phyloP scores from a whole-genome alignment of 2,113 vertebrate genomes.

The Microtus richardsoni region DNA sequence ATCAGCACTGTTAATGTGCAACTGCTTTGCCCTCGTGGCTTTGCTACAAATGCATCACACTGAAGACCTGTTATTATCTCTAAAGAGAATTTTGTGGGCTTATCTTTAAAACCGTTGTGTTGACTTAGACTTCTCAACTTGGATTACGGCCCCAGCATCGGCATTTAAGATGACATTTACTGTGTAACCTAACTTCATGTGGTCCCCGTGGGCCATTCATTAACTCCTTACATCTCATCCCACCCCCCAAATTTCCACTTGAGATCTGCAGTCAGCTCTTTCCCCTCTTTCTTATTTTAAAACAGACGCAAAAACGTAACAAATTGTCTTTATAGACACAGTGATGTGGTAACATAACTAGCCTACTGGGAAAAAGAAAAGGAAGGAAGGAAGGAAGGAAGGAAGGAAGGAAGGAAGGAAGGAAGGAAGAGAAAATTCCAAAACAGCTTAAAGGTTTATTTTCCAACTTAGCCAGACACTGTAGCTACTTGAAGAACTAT shows the following conservation, averaged over 20 bases:
- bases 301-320: not conserved
- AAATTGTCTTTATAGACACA: slow-evolving; percentile 5
- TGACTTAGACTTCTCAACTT: slow-evolving; percentile 33
- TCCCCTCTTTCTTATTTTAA: not conserved
- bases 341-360: not conserved
- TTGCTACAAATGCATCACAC: not conserved
- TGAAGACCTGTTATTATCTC: slow-evolving; percentile 7
- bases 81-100: slow-evolving; percentile 28
- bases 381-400: not conserved
- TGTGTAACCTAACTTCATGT: slow-evolving; percentile 23
- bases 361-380: not conserved
- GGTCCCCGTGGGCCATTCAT: not conserved
- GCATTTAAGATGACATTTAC: slow-evolving; percentile 22
- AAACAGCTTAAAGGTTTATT: not conserved
- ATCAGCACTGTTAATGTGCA: slow-evolving; percentile 52
- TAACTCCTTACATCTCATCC: slow-evolving; percentile 36
- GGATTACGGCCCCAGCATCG: not conserved
- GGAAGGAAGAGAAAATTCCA: not conserved
- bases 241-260: not conserved
- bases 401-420: too few relatives aligned
- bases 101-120: slow-evolving; percentile 32
- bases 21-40: not conserved
- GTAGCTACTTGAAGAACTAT: not conserved
- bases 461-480: not conserved
- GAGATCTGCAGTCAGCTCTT: not conserved